Conservation (phyloP, 2,113 vertebrate species). For the Syngnathus typhle region DNA sequence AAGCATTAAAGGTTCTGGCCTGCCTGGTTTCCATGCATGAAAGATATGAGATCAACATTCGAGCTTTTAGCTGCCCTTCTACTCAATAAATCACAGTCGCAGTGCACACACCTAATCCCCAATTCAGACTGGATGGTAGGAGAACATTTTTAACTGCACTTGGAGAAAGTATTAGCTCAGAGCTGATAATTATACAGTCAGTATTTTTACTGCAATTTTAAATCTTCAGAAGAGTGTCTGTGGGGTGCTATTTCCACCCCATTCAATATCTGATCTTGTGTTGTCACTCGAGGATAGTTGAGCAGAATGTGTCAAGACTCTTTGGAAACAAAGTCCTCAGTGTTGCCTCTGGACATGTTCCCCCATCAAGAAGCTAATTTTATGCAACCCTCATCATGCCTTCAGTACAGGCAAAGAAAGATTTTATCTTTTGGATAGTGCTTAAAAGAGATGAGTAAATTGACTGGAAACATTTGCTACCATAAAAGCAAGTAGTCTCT, state of each 20-base stretch:
- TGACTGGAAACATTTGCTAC: slow-evolving; percentile 55
- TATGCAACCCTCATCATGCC: slow-evolving; percentile 60
- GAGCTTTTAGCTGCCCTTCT: slow-evolving; percentile 35
- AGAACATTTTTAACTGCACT: slow-evolving; percentile 18
- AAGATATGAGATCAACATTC: slow-evolving; percentile 40
- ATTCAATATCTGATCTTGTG: slow-evolving; percentile 53
- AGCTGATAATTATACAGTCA: slow-evolving; percentile 41
- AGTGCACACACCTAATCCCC: slow-evolving; percentile 8
- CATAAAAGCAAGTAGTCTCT: slow-evolving; percentile 34
- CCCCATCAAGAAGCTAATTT: slow-evolving; percentile 62
- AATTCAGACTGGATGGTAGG: slow-evolving; percentile 22
- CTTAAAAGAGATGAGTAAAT: slow-evolving; percentile 54
- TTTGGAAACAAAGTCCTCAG: slow-evolving; percentile 60
- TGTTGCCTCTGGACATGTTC: slow-evolving; percentile 60
- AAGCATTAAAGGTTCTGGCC: slow-evolving; percentile 48
- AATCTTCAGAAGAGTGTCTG: slow-evolving; percentile 54
- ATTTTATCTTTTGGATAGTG: slow-evolving; percentile 53
- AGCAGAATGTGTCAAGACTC: slow-evolving; percentile 51
- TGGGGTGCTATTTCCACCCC: slow-evolving; percentile 51
- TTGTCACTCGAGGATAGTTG: slow-evolving; percentile 49
- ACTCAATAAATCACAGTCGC: slow-evolving; percentile 21
- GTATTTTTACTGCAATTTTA: slow-evolving; percentile 29
- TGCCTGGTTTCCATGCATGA: slow-evolving; percentile 46
- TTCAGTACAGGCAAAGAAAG: slow-evolving; percentile 48
- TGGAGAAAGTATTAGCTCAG: slow-evolving; percentile 27